Conservation (phyloP, 2,888 invertebrate genomes). For the Agrenia bidenticulata region DNA sequence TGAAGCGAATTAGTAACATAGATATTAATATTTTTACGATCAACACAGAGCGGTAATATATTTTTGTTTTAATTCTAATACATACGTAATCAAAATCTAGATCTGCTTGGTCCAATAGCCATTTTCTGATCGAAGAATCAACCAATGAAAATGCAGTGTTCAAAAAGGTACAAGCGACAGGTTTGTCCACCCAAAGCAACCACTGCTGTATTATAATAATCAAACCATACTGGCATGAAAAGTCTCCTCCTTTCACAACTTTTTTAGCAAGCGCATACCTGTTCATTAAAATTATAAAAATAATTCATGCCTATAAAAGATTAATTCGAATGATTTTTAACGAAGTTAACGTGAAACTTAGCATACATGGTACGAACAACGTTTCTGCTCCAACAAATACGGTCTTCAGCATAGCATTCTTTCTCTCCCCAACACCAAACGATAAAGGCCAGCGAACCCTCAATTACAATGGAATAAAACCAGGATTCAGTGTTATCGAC, state of each 20-base stretch:
- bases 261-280: slow-evolving; percentile 16
- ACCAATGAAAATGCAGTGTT: slow-evolving; percentile 20
- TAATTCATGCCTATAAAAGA: neutral
- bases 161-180: neutral
- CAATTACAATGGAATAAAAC: slow-evolving; percentile 19
- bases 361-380: slow-evolving; percentile 24
- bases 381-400: slow-evolving; percentile 16
- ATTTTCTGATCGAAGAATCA: neutral
- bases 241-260: slow-evolving; percentile 25
- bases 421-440: neutral
- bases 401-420: neutral
- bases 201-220: slow-evolving; percentile 19
- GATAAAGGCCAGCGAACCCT: slow-evolving; percentile 16
- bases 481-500: slow-evolving; percentile 13
- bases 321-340: neutral
- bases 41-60: neutral
- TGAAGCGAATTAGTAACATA: too few relatives aligned
- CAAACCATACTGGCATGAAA: slow-evolving; percentile 26
- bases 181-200: slow-evolving; percentile 13
- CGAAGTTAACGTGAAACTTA: too few relatives aligned
- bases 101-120: slow-evolving; percentile 7
- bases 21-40: too few relatives aligned
- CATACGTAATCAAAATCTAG: slow-evolving; percentile 1
- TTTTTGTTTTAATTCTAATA: neutral
- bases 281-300: neutral